Base-by-base conservation (phyloP, 2,888 invertebrate genomes). In the Helleia helle region DNA sequence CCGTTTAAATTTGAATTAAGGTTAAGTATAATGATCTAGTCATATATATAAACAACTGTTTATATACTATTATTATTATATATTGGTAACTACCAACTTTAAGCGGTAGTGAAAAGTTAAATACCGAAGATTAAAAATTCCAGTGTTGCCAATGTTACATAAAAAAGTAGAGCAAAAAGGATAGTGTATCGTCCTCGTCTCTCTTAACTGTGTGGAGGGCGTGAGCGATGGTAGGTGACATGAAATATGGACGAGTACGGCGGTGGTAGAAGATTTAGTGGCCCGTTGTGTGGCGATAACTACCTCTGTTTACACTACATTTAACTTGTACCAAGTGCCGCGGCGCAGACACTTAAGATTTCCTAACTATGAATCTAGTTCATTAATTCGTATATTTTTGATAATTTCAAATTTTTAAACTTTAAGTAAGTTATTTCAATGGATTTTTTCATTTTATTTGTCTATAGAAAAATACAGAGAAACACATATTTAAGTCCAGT, bases 261-360 rank as follows among this genome's bases (percentile, higher is more conserved):
- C 59, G 55, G 58, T 64, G 58, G 43, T 46, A 41, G 57, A 60
- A 73, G 74, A 77, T 77, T 77, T 79, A 77, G 63, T 71, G 56
- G 57, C 62, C 56, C 71, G 62, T 63, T 63, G 60, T 65, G 62
- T 62, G 58, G 64, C 71, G 75, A 74, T 77, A 77, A 76, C 77
- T 71, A 74, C 72, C 72, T 68, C 70, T 73, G 73, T 79, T 79
- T 76, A 76, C 80, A 62, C 68, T 79, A 77, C 76, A 80, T 79
- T 80, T 70, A 79, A 79, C 79, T 77, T 76, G 69, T 60, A 71
- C 71, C 67, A 70, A 74, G 74, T 71, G 64, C 65, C 48, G 54
- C 48, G 51, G 22, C 8, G 22, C 6, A 5, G n/a, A n/a, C 22
- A 22, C 22, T 22, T 22, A 8, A 22, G 22, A 22, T 8, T 5